Conservation (phyloP, 1,140 invertebrate genomes). For the Pseudachorutes palmiensis region DNA sequence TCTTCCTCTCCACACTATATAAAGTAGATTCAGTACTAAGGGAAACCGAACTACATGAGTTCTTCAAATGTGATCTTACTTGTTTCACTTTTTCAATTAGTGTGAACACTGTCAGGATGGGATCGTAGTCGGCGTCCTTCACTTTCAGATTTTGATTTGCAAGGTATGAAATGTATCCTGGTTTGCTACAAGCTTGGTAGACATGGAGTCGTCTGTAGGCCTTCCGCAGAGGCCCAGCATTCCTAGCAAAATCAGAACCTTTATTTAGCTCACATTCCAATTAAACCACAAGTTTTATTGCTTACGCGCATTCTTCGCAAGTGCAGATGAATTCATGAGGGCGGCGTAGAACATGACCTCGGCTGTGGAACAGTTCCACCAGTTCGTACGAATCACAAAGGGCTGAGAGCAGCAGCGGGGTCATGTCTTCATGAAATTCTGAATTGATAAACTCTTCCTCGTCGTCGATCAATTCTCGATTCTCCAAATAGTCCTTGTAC, state of each 20-base stretch:
- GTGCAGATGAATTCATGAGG: not conserved
- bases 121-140: not conserved
- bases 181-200: constrained; percentile 2
- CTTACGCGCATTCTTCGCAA: not conserved
- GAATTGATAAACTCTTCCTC: constrained; percentile 28
- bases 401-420: constrained; percentile 61
- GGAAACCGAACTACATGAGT: not conserved
- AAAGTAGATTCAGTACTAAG: not conserved
- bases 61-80: not conserved
- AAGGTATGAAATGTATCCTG: not conserved
- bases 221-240: not conserved
- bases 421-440: constrained; percentile 60
- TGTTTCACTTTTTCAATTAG: not conserved
- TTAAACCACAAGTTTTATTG: not conserved
- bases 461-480: not conserved
- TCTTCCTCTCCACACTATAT: not conserved
- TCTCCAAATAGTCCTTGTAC: not conserved
- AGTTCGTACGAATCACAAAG: constrained; percentile 62
- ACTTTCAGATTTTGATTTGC: not conserved
- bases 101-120: not conserved
- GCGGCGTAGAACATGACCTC: constrained; percentile 40
- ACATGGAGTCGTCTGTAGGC: not conserved
- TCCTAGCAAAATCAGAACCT: not conserved
- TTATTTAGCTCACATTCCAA: too few species aligned
- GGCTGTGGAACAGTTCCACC: constrained; percentile 54